Conservation (phyloP, 2,113 vertebrate genomes). For the Hassar affinis region DNA sequence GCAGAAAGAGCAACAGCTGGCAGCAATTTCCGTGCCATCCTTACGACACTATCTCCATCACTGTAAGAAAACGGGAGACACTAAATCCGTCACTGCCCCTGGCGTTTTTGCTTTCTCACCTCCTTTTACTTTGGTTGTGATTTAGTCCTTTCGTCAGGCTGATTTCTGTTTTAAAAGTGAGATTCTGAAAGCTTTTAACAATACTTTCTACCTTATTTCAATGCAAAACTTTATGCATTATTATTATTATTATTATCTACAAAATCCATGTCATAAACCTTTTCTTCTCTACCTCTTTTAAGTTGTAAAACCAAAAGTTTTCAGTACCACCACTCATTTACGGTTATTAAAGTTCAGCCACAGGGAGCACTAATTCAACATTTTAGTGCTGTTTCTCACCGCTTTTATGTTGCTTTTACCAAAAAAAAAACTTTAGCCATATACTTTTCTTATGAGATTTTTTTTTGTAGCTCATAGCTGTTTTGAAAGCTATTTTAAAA, state of each 20-base stretch:
- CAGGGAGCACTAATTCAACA: not conserved
- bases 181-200: conserved; percentile 19
- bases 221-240: not conserved
- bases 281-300: conserved; percentile 45
- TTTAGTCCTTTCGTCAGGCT: not conserved
- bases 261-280: not conserved
- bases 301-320: conserved; percentile 41
- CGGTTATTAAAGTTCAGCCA: conserved; percentile 3
- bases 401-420: conserved; percentile 13
- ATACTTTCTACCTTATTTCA: not conserved
- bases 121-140: not conserved
- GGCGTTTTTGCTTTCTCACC: not conserved
- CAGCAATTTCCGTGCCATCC: conserved; percentile 1
- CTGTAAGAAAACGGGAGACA: not conserved
- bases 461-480: not conserved
- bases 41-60: not conserved
- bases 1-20: conserved; percentile 23
- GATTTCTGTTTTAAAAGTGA: not conserved
- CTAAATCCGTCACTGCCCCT: not conserved
- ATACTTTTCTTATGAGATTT: conserved; percentile 1
- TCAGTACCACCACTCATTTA: not conserved
- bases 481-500: conserved; percentile 20
- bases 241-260: too few relatives aligned
- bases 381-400: not conserved
- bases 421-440: conserved; percentile 27